Evolutionary conservation across 2,113 vertebrate genomes (phyloP).

Genomic region (Tenebrosternarchus preto): DNA sequence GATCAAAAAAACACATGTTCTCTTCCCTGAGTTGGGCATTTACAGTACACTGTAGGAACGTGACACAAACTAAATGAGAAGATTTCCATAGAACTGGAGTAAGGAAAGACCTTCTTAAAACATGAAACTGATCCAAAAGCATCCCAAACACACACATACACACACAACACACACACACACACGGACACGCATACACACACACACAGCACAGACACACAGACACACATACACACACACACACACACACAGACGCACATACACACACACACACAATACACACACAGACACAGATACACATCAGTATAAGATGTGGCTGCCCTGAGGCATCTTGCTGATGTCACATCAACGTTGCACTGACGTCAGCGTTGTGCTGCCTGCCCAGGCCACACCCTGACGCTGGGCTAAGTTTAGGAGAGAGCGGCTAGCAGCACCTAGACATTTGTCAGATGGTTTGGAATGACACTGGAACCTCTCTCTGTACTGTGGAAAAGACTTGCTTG

Average conservation of each 20-base stretch:
- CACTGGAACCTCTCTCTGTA: conserved; percentile 42
- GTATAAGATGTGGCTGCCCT: conserved; percentile 36
- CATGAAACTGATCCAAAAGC: conserved; percentile 4
- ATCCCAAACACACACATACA: conserved; percentile 34
- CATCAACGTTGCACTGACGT: conserved; percentile 41
- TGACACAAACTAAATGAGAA: conserved; percentile 1
- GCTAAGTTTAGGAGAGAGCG: conserved; percentile 52
- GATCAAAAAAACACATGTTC: not conserved
- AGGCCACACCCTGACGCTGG: conserved; percentile 49
- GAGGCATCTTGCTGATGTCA: conserved; percentile 47
- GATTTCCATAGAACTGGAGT: not conserved
- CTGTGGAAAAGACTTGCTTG: conserved; percentile 21
- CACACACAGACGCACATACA: conserved; percentile 35
- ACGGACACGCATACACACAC: conserved; percentile 15
- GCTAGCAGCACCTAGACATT: conserved; percentile 48
- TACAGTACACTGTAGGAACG: not conserved
- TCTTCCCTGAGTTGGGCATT: not conserved
- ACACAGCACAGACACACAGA: conserved; percentile 34
- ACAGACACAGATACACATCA: conserved; percentile 21
- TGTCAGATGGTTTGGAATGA: conserved; percentile 53
- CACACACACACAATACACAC: not conserved
- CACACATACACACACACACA: conserved; percentile 30
- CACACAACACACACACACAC: not conserved
- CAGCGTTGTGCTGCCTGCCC: conserved; percentile 48
- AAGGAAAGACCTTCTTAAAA: not conserved